Base-by-base conservation (phyloP, 2,797 vertebrate genomes). In the Masticophis lateralis region DNA sequence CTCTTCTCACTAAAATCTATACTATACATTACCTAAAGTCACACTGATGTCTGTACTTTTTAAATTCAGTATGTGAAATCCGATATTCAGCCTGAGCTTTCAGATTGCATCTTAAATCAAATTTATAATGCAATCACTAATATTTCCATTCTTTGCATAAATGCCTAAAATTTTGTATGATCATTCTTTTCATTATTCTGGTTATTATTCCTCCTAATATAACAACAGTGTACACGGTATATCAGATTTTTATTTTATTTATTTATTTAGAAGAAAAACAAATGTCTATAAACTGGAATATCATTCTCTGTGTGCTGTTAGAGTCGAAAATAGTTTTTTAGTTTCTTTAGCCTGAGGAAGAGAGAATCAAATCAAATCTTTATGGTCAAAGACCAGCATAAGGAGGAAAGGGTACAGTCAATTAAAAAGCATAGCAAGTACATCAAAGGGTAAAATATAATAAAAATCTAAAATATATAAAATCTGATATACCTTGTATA, bases 81-180 rank as follows among this genome's bases (percentile, higher is more conserved):
- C 74, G 79, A 74, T 74, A 90, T 87, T 66, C 55, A 43, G 6
- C 32, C 37, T 22, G 51, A 43, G 37, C 12, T 88, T 93, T 91
- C 87, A 91, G 27, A 57, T 60, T 27, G 51, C 59, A 93, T 91
- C 87, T 86, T 66, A 89, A 91, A 91, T 83, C 83, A 25, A 86
- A 61, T 51, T 27, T 83, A 86, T 59, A 90, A 25, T 66, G 37
- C 88, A 91, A 57, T 86, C 74, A 43, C 51, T 47, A 83, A 91
- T 79, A 57, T 66, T 86, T 89, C 57, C 27, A 91, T 22, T 37
- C 51, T 55, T 56, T 43, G 63, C n/a, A 88, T 89, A 91, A 74
- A 18, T 60, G 5, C 53, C 51, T 87, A 51, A 56, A 47, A 57
- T 56, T 37, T 88, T 28, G 14, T 88, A 53, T 37, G 60, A n/a